Evolutionary conservation across 2,888 invertebrate species (phyloP).

Genomic region (Coelopa pilipes): DNA sequence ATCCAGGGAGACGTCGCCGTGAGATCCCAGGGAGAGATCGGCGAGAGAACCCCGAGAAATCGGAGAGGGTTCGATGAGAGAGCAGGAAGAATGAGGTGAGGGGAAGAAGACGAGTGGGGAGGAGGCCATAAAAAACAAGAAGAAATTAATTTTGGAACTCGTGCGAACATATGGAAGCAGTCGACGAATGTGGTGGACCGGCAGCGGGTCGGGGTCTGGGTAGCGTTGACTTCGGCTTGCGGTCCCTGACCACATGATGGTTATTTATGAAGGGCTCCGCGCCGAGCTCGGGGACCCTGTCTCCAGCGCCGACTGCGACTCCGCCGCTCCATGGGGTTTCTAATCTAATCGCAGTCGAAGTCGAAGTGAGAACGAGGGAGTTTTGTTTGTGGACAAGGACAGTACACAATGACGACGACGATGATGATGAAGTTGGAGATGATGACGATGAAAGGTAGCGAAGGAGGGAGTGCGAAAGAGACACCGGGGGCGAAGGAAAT

Average conservation of each 20-base stretch:
- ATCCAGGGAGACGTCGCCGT: background rate
- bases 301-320: no score
- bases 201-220: background rate
- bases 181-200: no score
- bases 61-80: no score
- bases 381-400: background rate
- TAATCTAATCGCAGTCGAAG: background rate
- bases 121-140: constrained; percentile 12
- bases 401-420: no score
- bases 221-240: background rate
- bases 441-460: no score
- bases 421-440: no score
- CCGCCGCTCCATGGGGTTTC: background rate
- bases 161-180: background rate
- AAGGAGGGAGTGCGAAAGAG: no score
- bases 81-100: background rate
- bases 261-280: constrained; percentile 19
- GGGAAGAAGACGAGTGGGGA: background rate
- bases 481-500: no score
- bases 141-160: constrained; percentile 5
- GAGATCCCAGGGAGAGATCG: background rate
- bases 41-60: background rate
- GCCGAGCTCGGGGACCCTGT: background rate
- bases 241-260: constrained; percentile 4
- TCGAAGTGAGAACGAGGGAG: background rate